Conservation (phyloP, 2,888 invertebrate genomes). For the Creontiades dilutus region DNA sequence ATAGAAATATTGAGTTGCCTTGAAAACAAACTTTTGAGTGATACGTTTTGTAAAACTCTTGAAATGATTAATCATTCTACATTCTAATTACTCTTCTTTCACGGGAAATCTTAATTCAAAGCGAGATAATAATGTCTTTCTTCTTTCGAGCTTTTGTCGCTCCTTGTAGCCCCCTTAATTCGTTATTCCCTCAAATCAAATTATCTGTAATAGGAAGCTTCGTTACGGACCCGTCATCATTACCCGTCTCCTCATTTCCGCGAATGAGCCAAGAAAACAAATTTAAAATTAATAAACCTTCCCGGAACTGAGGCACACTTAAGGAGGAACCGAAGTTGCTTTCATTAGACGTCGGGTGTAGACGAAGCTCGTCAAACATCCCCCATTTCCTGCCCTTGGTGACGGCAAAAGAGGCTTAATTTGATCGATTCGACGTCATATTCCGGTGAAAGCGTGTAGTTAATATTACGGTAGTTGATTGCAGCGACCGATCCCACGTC, state of each 20-base stretch:
- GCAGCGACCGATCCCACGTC: too few relatives aligned
- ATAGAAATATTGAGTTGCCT: too few relatives aligned
- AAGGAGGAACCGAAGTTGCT: conserved; percentile 6
- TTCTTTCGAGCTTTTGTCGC: too few relatives aligned
- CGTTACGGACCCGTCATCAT: neutral
- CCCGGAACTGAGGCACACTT: neutral
- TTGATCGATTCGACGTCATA: neutral
- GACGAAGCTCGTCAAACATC: neutral
- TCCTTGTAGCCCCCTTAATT: too few relatives aligned
- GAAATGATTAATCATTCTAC: too few relatives aligned
- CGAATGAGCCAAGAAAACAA: neutral
- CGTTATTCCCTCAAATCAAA: neutral
- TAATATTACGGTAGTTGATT: too few relatives aligned
- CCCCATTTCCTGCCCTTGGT: neutral
- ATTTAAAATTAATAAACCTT: conserved; percentile 23
- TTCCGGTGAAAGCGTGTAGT: neutral
- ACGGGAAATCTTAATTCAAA: too few relatives aligned
- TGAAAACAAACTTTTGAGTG: too few relatives aligned
- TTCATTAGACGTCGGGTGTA: neutral
- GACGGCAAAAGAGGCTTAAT: neutral
- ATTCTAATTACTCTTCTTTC: too few relatives aligned
- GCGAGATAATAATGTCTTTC: too few relatives aligned
- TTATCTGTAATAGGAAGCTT: neutral
- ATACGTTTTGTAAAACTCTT: too few relatives aligned
- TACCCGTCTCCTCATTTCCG: neutral